These are phyloP conservation scores for Hylaea fasciaria DNA, from an alignment of 2,888 invertebrate genomes.

Conservation along the genomic window DNA sequence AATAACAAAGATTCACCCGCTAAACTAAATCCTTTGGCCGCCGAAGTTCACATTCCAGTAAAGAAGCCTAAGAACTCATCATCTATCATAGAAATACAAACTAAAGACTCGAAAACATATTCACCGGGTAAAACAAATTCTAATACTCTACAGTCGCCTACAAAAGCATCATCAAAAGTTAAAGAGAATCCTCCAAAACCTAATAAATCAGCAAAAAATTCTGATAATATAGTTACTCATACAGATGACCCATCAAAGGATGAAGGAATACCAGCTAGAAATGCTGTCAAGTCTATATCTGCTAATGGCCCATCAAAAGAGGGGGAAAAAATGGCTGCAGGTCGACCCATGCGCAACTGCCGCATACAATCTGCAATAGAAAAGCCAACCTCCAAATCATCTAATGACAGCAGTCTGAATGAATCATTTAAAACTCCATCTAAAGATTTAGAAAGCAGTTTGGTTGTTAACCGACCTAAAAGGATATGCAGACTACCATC, in stretches of 20 bases:
- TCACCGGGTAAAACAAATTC: neutral
- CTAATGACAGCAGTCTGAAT: slow-evolving; percentile 11
- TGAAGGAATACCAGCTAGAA: slow-evolving; percentile 7
- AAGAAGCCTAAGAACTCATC: neutral
- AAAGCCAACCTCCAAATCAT: slow-evolving; percentile 18
- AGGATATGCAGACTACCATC: slow-evolving; percentile 70
- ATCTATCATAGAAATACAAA: no score
- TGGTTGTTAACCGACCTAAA: slow-evolving; percentile 62
- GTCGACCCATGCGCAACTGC: slow-evolving; percentile 19
- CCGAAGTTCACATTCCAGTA: slow-evolving; percentile 1
- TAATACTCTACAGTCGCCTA: neutral
- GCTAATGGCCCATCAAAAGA: slow-evolving; percentile 32
- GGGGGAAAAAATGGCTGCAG: slow-evolving; percentile 11
- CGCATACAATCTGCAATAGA: slow-evolving; percentile 21
- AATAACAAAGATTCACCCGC: slow-evolving; percentile 45
- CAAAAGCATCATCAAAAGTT: slow-evolving; percentile 28
- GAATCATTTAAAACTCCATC: slow-evolving; percentile 54
- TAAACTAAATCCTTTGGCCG: slow-evolving; percentile 11
- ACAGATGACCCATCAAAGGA: slow-evolving; percentile 33
- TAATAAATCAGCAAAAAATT: slow-evolving; percentile 3
- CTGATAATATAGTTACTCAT: slow-evolving; percentile 11
- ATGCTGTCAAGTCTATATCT: slow-evolving; percentile 8
- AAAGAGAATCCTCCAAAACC: neutral
- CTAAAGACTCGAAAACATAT: no score
- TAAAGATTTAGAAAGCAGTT: slow-evolving; percentile 53